Base-by-base conservation (phyloP, 2,113 vertebrate species). In the Bolborhynchus lineola region DNA sequence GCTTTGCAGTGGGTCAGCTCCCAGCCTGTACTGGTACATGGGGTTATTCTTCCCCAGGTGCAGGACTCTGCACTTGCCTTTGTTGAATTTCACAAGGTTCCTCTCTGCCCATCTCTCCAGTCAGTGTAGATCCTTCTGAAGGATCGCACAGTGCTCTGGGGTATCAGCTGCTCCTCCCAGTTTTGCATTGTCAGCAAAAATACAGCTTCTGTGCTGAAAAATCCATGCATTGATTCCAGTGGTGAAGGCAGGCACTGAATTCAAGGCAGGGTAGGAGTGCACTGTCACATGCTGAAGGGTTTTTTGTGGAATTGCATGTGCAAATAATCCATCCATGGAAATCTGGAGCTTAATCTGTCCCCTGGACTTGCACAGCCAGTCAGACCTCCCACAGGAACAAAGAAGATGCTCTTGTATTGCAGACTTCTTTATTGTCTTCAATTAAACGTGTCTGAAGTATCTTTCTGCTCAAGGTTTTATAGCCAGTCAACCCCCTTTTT, bases 161-260 rank as follows among this genome's bases (percentile, higher is more conserved):
- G 13, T 59, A 24, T 59, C 57, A 59, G n/a, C 57, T 21, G 10
- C 57, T 24, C 21, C 33, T 59, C 33, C 21, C 33, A 24, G 33
- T 59, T 59, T 59, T 35, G 57, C 57, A 15, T 24, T 59, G 57
- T 59, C 57, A 59, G n/a, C 57, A 59, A 35, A 59, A 59, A 11
- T 67, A 31, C 19, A 44, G 39, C 18, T 80, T 60, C 11, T 16
- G 33, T 84, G 52, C 83, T 81, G 26, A 81, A 41, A 92, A 50
- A 35, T 63, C 35, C 13, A 2, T n/a, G 4, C 17, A 2, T 37
- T 67, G 62, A 31, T 88, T 71, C 0, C 0, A 2, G 29, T 65
- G 49, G 49, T 35, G 50, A 69, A 82, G 63, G 11, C 46, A 23
- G 6, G 33, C 18, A 18, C 28, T 88, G 39, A 76, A 75, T 93